phyloP scores from a whole-genome alignment of 1,140 invertebrate species.

The Drosophila baimaii region DNA sequence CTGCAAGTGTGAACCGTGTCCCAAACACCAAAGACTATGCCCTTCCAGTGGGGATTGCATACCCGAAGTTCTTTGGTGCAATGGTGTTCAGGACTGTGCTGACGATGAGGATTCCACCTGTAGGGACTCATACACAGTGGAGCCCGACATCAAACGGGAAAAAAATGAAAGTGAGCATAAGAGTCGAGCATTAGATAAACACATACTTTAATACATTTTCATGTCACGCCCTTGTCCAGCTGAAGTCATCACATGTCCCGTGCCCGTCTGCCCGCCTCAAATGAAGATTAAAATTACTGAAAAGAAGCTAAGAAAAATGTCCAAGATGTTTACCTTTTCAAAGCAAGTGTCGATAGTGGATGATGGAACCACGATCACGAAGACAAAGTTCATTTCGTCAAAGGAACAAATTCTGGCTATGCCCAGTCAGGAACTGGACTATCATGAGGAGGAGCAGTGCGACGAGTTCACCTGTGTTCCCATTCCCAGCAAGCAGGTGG shows the following conservation, averaged over 20 bases:
- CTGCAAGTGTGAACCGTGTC: constrained; percentile 91
- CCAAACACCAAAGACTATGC: constrained; percentile 87
- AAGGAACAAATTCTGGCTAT: constrained; percentile 71
- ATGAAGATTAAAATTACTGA: constrained; percentile 85
- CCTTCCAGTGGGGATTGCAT: constrained; percentile 91
- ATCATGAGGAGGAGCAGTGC: constrained; percentile 70
- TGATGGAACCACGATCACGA: constrained; percentile 71
- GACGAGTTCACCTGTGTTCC: constrained; percentile 81
- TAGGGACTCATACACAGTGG: constrained; percentile 75
- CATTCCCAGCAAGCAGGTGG: constrained; percentile 61
- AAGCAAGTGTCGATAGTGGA: constrained; percentile 71
- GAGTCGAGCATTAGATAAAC: background rate
- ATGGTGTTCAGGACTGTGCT: constrained; percentile 92
- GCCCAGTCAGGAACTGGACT: constrained; percentile 57
- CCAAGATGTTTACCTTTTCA: constrained; percentile 79
- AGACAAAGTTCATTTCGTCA: constrained; percentile 72
- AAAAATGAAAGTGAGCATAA: constrained; percentile 65
- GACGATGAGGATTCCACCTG: constrained; percentile 92
- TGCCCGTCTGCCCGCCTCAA: constrained; percentile 86
- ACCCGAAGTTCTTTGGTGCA: constrained; percentile 89
- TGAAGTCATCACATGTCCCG: constrained; percentile 80
- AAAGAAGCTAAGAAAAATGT: constrained; percentile 79
- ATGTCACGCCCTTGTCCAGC: constrained; percentile 27
- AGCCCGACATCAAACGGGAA: constrained; percentile 46
- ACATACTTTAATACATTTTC: no score